A percentile compares a stretch with the other conserved stretches of the same genome.
phyloP scores from a whole-genome alignment of 2,888 invertebrate species.

The Tromatobia lineatoria region DNA sequence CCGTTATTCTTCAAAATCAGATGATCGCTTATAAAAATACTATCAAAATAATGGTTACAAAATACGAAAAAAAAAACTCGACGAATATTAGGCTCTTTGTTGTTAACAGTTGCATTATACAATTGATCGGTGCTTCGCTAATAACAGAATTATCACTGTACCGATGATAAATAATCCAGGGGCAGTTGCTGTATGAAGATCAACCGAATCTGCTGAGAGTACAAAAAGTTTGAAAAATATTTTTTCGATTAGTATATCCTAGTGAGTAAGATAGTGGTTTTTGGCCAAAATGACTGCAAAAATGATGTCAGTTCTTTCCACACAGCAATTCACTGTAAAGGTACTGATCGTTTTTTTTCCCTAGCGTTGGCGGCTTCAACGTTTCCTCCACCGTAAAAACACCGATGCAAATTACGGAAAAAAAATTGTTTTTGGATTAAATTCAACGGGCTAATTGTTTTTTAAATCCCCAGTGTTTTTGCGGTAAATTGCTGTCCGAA shows the following conservation, averaged over 20 bases:
- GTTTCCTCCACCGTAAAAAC: too few species aligned
- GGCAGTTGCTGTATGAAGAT: slow-evolving; percentile 79
- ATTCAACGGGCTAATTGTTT: too few species aligned
- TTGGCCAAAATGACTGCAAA: too few species aligned
- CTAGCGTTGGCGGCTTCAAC: too few species aligned
- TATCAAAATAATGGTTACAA: slow-evolving; percentile 37
- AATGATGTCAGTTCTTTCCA: too few species aligned
- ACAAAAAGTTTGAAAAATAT: not conserved
- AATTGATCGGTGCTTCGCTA: slow-evolving; percentile 78
- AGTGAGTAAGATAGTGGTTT: too few species aligned
- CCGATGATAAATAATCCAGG: slow-evolving; percentile 80
- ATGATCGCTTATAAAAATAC: slow-evolving; percentile 69
- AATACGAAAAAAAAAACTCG: not conserved
- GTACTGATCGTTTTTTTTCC: too few species aligned
- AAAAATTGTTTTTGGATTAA: too few species aligned
- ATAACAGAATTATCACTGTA: slow-evolving; percentile 79
- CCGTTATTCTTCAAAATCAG: slow-evolving; percentile 1
- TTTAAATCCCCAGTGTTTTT: too few species aligned
- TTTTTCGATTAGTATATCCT: not conserved
- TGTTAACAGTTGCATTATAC: slow-evolving; percentile 61
- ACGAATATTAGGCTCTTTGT: not conserved
- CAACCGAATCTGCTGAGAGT: slow-evolving; percentile 73
- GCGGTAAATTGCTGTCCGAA: too few species aligned
- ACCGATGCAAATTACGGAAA: too few species aligned
- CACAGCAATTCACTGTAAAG: too few species aligned